phyloP scores from a whole-genome alignment of 2,888 invertebrate species.

The Cylloceria caligata region DNA sequence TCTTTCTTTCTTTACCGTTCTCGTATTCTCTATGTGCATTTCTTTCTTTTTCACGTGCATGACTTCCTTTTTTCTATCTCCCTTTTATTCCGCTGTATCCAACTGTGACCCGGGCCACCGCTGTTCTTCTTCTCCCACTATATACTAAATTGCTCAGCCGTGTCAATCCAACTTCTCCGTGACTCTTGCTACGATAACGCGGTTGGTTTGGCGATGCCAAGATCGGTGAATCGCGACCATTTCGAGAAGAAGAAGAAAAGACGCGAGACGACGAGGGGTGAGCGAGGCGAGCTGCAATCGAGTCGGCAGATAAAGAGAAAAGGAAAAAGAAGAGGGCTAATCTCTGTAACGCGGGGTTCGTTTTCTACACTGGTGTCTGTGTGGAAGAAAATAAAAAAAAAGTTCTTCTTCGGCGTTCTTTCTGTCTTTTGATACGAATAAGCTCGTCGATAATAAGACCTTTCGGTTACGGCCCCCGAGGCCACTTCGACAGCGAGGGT shows the following conservation, averaged over 20 bases:
- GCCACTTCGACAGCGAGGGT: slow-evolving; percentile 58
- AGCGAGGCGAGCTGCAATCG: slow-evolving; percentile 52
- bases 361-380: slow-evolving; percentile 16
- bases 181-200: slow-evolving; percentile 75
- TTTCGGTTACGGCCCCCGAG: slow-evolving; percentile 58
- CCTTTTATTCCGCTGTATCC: slow-evolving; percentile 69
- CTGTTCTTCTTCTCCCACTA: slow-evolving; percentile 53
- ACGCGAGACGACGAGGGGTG: slow-evolving; percentile 38
- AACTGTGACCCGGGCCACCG: slow-evolving; percentile 65
- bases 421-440: slow-evolving; percentile 57
- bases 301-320: slow-evolving; percentile 69
- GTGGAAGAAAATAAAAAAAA: slow-evolving; percentile 50
- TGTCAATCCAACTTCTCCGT: slow-evolving; percentile 77
- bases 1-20: slow-evolving; percentile 65
- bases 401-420: slow-evolving; percentile 44
- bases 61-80: slow-evolving; percentile 67
- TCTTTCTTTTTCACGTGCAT: slow-evolving; percentile 43
- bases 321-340: slow-evolving; percentile 73
- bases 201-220: slow-evolving; percentile 70
- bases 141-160: slow-evolving; percentile 52
- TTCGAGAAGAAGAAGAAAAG: slow-evolving; percentile 43
- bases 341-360: slow-evolving; percentile 71
- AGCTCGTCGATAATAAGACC: slow-evolving; percentile 40
- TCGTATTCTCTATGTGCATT: slow-evolving; percentile 65
- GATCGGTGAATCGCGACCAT: slow-evolving; percentile 40